Conservation (phyloP, 2,888 invertebrate species). For the Epinotia bilunana region DNA sequence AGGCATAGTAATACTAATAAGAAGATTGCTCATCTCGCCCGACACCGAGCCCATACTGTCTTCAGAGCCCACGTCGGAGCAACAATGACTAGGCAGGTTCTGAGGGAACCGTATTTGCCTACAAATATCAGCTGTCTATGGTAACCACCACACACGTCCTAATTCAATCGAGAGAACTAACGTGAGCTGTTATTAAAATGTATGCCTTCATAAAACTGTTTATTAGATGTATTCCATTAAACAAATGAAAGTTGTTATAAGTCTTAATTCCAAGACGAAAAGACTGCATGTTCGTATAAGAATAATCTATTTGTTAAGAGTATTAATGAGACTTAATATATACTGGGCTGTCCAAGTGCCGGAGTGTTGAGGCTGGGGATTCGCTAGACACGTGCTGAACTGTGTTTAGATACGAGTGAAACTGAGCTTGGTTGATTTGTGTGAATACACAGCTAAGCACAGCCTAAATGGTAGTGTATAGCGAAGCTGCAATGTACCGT, state of each 20-base stretch:
- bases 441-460: neutral
- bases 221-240: neutral
- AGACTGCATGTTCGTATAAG: constrained; percentile 26
- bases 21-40: constrained; percentile 60
- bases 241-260: neutral
- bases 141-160: neutral
- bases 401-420: neutral
- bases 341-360: neutral
- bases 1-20: constrained; percentile 66
- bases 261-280: constrained; percentile 15
- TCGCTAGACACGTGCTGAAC: neutral
- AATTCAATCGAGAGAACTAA: neutral
- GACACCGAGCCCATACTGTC: constrained; percentile 60
- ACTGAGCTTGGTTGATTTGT: neutral
- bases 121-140: neutral
- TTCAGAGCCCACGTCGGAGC: constrained; percentile 26
- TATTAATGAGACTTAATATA: neutral
- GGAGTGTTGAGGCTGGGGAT: neutral
- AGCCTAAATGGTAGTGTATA: neutral
- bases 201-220: neutral
- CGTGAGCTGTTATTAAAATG: neutral
- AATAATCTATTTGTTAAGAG: neutral
- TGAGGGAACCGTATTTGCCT: neutral
- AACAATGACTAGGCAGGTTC: constrained; percentile 36
- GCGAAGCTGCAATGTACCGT: neutral